Base-by-base conservation (phyloP, 2,888 invertebrate species). In the Cynaeus angustus region DNA sequence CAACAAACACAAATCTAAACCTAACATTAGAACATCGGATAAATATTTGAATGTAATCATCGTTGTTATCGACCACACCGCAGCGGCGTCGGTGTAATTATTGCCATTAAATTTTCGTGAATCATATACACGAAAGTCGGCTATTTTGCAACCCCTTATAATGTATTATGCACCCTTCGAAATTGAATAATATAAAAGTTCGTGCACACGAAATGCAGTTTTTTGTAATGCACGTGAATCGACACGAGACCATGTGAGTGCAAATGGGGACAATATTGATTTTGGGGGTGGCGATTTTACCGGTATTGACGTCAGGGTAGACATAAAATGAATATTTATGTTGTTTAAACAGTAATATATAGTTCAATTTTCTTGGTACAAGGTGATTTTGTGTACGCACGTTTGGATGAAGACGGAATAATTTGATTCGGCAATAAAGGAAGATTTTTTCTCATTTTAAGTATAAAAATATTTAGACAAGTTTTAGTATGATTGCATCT, bases 21-120 rank as follows among this genome's bases (percentile, higher is more conserved):
- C 21, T 9, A 28, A 50, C 48, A 21, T 41, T 41, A 41, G 10
- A 21, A n/a, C 48, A 21, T 28, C 10, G 7, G 48, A 50, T 53
- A 53, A 53, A 53, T 53, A 53, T 53, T 53, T 53, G 53, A 53
- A 8, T 9, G 53, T 33, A 53, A 53, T 53, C 37, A 37, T 16
- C 14, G 33, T 30, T 14, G 33, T 30, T 14, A 53, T 53, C 53
- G 53, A 53, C 53, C 16, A 21, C 48, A 28, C 10, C 9, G 28
- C 21, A 6, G 6, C 41, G 2, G 41, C 21, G 21, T 21, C 21
- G 21, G 10, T 41, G 12, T 41, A 41, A 41, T 41, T 41, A 41
- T 41, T 10, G 12, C 41, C 2, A n/a, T 33, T n/a, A n/a, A 7
- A 41, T 41, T 41, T 41, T 12, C 41, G 41, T 41, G 41, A 41